Evolutionary conservation across 2,113 vertebrate genomes (phyloP).

Genomic region (Tylochromis polylepis): DNA sequence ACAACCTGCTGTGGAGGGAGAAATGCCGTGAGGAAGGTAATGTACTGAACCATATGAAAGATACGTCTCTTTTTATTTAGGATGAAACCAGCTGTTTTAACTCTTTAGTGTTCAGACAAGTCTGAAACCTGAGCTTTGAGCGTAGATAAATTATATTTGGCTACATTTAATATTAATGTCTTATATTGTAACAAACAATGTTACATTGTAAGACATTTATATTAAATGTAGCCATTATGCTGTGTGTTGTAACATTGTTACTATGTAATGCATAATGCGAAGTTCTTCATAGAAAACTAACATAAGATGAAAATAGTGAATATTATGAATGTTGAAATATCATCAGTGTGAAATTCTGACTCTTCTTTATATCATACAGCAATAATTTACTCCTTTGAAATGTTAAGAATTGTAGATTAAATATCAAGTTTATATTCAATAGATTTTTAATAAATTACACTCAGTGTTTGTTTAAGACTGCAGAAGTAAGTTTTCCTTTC

Average conservation of each 20-base stretch:
- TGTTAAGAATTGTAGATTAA: not conserved
- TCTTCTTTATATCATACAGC: too few species aligned
- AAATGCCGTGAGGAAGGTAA: conserved; percentile 96
- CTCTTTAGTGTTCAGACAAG: too few species aligned
- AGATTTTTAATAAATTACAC: not conserved
- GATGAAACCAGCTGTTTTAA: too few species aligned
- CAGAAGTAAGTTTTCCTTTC: not conserved
- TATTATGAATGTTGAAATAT: rapidly evolving
- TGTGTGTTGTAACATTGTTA: not conserved
- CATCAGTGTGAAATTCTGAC: not conserved
- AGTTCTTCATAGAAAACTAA: not conserved
- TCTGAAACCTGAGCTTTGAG: not conserved
- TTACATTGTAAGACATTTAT: not conserved
- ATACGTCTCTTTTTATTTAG: too few species aligned
- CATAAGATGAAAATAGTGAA: not conserved
- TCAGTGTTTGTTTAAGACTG: not conserved
- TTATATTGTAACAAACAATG: too few species aligned
- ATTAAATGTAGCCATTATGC: not conserved
- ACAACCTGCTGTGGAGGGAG: conserved; percentile 98
- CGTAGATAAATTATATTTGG: not conserved
- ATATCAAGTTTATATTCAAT: not conserved
- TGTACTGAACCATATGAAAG: too few species aligned
- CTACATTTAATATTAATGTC: not conserved
- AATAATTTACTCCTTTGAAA: not conserved
- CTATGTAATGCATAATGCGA: not conserved